Evolutionary conservation across 2,797 vertebrate genomes (phyloP).

Genomic region (Buphagus erythrorhynchus): DNA sequence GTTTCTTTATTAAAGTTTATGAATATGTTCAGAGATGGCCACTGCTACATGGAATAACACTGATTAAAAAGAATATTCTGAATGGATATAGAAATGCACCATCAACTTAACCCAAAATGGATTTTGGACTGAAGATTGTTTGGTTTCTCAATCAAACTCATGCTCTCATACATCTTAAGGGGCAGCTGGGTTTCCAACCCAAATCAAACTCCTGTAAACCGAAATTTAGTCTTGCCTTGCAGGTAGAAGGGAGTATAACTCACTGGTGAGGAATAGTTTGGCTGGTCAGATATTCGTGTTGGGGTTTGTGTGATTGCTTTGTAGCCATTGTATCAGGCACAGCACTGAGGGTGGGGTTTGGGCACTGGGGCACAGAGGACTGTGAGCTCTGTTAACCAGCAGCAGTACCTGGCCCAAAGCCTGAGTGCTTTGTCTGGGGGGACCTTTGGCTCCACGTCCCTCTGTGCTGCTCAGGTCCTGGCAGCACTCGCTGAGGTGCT

Average conservation of each 20-base stretch:
- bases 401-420: not conserved
- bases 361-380: not conserved
- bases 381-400: not conserved
- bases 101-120: not conserved
- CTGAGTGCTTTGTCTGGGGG: fast-evolving
- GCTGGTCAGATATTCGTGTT: fast-evolving
- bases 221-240: not conserved
- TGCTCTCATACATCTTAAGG: not conserved
- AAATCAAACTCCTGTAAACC: not conserved
- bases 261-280: not conserved
- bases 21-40: not conserved
- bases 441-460: fast-evolving
- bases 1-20: not conserved
- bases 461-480: not conserved
- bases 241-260: not conserved
- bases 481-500: not conserved
- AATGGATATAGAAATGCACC: not conserved
- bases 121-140: not conserved
- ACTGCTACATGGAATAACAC: not conserved
- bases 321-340: not conserved
- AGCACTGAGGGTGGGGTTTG: not conserved
- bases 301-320: not conserved
- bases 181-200: not conserved
- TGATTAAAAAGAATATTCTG: not conserved
- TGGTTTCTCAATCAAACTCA: not conserved